A percentile compares a stretch with the other conserved stretches of the same genome.
These are phyloP conservation scores for Oligia latruncula DNA, from an alignment of 2,888 invertebrate species.

Conservation along the genomic window DNA sequence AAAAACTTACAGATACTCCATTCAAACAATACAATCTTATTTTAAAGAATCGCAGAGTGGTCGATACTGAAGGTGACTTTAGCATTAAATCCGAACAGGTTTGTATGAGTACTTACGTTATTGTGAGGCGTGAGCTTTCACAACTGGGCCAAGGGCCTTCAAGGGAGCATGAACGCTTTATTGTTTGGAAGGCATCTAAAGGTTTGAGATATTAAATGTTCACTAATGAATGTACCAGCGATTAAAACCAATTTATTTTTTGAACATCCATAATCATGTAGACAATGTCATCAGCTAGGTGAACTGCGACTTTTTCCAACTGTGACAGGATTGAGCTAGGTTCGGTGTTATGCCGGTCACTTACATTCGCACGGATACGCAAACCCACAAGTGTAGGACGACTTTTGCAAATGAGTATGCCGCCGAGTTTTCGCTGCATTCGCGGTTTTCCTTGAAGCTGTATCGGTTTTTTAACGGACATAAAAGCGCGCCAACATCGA, in stretches of 20 bases:
- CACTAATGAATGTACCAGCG: not conserved
- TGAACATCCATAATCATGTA: not conserved
- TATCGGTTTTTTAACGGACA: no score
- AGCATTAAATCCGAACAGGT: constrained; percentile 23
- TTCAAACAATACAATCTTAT: not conserved
- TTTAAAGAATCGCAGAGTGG: not conserved
- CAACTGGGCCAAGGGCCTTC: constrained; percentile 39
- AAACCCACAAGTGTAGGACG: no score
- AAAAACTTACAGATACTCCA: not conserved
- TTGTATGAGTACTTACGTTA: constrained; percentile 24
- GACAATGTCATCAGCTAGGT: not conserved
- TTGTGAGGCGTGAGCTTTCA: constrained; percentile 33
- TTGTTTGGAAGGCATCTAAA: not conserved
- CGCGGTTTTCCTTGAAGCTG: no score
- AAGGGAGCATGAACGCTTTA: not conserved
- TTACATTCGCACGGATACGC: no score
- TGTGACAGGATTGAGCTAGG: not conserved
- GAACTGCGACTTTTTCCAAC: not conserved
- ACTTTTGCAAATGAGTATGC: no score
- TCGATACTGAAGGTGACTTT: constrained; percentile 34
- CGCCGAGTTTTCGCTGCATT: no score
- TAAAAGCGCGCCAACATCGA: no score
- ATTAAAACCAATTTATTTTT: not conserved
- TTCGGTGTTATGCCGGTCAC: no score
- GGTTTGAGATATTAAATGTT: constrained; percentile 4